Conservation (phyloP, 2,888 invertebrate species). For the Ormyrus labotus region DNA sequence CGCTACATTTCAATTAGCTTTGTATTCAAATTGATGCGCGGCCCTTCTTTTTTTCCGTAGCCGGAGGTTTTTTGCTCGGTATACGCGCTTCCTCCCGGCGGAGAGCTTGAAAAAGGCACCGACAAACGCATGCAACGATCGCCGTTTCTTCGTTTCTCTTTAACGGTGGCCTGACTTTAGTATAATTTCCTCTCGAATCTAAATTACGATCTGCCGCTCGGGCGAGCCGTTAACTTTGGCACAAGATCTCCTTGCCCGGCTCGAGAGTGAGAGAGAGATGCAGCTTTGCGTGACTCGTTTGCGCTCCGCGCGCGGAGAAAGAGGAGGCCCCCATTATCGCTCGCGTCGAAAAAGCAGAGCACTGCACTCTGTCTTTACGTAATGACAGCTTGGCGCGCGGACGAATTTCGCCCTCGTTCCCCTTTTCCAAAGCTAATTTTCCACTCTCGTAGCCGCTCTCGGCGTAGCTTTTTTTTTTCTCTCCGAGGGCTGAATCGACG, state of each 20-base stretch:
- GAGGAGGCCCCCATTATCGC: slow-evolving; percentile 11
- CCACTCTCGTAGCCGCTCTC: no score
- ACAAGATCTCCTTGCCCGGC: slow-evolving; percentile 30
- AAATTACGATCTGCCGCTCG: slow-evolving; percentile 49
- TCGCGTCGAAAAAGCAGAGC: not conserved
- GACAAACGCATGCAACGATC: not conserved
- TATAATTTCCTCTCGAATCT: slow-evolving; percentile 51
- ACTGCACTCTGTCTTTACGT: slow-evolving; percentile 1
- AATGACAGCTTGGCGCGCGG: no score
- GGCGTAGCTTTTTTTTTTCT: not conserved
- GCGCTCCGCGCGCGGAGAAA: not conserved
- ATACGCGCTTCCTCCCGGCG: no score
- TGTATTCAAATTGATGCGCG: no score
- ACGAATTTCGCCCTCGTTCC: not conserved
- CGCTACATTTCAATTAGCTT: no score
- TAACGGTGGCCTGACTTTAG: slow-evolving; percentile 43
- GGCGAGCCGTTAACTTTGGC: slow-evolving; percentile 49
- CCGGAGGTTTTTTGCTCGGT: no score
- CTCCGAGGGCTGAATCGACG: not conserved
- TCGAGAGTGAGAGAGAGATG: not conserved
- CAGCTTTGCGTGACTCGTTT: slow-evolving; percentile 50
- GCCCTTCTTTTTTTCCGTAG: no score
- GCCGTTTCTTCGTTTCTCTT: slow-evolving; percentile 33
- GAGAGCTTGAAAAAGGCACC: no score
- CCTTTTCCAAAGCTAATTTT: not conserved